Base-by-base conservation (phyloP, 2,113 vertebrate species). In the Zosterops hypoxanthus region DNA sequence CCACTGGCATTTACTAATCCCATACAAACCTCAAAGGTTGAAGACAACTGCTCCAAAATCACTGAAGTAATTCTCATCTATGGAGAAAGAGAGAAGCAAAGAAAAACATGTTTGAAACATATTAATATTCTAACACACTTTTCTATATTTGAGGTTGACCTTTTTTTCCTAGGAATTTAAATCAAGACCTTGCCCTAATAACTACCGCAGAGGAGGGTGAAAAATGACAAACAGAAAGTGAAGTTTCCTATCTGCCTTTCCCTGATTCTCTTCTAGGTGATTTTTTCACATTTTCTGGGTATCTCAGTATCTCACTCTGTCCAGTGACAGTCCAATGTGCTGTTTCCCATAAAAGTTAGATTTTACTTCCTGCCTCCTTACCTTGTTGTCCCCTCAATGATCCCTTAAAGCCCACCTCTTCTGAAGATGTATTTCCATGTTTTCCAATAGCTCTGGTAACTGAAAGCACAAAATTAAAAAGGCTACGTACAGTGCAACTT, bases 401-500 rank as follows among this genome's bases (percentile, higher is more conserved):
- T 11, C 31, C 44, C 24, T 61, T 39, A 11, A 61, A 69, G 21
- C 9, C 24, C 46, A 36, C 6, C 31, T 61, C 31, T 65, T 63
- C 68, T 59, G 11, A 70, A 68, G 42, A 49, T 14, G 2, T 2
- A 49, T 79, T 85, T 85, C 60, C 55, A 36, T 5, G 9, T 39
- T 78, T 61, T 59, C 80, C 47, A 39, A 42, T 36, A 42, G 59
- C 76, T 60, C 26, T 52, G 56, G 9, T 47, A 60, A 15, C 69
- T 33, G 21, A 64, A 52, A 64, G 46, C 12, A 76, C 34, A 59
- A 41, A 28, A 50, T 42, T 16, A 3, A 66, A 50, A 57, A 64
- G 29, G 8, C 15, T 39, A 6, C 1, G 0, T 10, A 17, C n/a
- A 52, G 5, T 0, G 2, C 14, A 47, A 68, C 12, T 33, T 55